Evolutionary conservation across 2,888 invertebrate species (phyloP), one percentile per base, ranked within the genome.

Genomic region (Deroplatys truncata): DNA sequence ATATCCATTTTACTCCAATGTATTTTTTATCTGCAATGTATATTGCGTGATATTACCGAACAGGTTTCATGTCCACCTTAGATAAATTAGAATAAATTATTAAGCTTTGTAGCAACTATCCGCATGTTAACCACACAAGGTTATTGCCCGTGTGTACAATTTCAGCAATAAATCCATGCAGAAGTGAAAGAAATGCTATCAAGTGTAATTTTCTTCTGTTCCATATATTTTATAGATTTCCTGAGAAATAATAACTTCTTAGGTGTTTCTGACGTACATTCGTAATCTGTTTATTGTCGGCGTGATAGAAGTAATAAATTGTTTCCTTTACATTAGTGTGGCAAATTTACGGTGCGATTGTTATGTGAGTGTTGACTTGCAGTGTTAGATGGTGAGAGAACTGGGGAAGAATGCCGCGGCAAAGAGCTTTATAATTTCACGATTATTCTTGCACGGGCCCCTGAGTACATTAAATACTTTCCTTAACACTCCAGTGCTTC

Each of bases 401-500:
- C 56, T 43, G 0, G 56, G 25, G 56, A 72, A 72, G 56, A 72
- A 72, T 72, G 56, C 56, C 56, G 56, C 20, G 56, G 56, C 9
- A 72, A 72, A 35, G 87, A 28, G 29, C 85, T 87, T 35, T 43
- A 82, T 87, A 87, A 87, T 87, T 87, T 35, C 43, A 43, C 82
- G 82, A 87, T 87, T 87, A 87, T 87, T 87, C 87, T 87, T 87
- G 82, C 83, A 87, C 83, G 87, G 43, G 82, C 28, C 25, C 31
- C 25, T 86, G 29, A 56, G 82, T 29, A 25, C 43, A 28, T 82
- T 87, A 43, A 87, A 83, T 83, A 83, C 83, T 15, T 16, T 15
- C 31, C 82, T 16, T 20, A 72, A 16, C 20, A 15, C 20, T 29
- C 86, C 87, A 82, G 83, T 87, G 35, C 87, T 10, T 87, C 87